These are phyloP conservation scores for Bujurquina vittata DNA, from an alignment of 2,113 vertebrate species.

Conservation along the genomic window DNA sequence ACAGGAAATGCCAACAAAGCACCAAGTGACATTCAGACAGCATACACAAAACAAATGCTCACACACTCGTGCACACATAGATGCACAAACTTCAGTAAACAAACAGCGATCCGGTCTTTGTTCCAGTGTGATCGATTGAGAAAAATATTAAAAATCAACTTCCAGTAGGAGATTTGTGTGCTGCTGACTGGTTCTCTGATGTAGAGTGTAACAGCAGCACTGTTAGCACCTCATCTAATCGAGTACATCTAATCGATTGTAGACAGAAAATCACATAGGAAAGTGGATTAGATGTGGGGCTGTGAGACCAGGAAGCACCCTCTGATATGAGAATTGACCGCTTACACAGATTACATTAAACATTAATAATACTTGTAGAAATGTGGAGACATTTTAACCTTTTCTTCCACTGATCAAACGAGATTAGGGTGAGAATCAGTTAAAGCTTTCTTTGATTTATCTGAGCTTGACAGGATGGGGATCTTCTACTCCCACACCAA, in stretches of 20 bases:
- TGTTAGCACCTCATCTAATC: not conserved
- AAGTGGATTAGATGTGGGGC: slow-evolving; percentile 6
- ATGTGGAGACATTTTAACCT: not conserved
- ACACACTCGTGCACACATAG: not conserved
- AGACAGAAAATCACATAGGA: slow-evolving; percentile 1
- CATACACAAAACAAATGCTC: slow-evolving; percentile 1
- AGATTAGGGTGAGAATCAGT: not conserved
- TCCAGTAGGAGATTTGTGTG: slow-evolving; percentile 16
- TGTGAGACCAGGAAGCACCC: not conserved
- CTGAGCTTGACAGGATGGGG: not conserved
- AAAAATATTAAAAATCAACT: slow-evolving; percentile 10
- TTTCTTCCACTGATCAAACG: slow-evolving; percentile 7
- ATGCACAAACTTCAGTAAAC: slow-evolving; percentile 15
- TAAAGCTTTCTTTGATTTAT: slow-evolving; percentile 1
- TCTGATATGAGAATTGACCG: slow-evolving; percentile 1
- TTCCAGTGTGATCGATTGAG: slow-evolving; percentile 10
- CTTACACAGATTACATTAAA: not conserved
- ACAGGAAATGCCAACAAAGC: slow-evolving; percentile 50
- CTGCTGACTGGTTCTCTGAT: not conserved
- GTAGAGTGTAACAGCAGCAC: not conserved
- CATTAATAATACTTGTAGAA: slow-evolving; percentile 1
- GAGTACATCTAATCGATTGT: slow-evolving; percentile 6
- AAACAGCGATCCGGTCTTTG: slow-evolving; percentile 25
- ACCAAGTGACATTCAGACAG: slow-evolving; percentile 40
- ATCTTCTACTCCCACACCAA: slow-evolving; percentile 1